Base-by-base conservation (phyloP, 2,888 invertebrate species). In the Calameuta filiformis region DNA sequence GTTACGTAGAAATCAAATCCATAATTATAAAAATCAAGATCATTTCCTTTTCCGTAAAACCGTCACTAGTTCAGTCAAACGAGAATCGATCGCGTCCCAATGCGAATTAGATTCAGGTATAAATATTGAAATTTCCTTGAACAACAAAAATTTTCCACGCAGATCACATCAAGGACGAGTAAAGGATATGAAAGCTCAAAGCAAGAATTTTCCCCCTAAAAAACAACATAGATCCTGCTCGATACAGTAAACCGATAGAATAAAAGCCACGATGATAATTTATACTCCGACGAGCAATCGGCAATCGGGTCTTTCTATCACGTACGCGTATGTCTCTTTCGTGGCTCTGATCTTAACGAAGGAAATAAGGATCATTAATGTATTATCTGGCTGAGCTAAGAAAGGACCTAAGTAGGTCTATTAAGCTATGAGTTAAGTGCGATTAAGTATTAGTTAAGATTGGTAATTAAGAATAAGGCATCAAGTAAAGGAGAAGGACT, bases 381-480 rank as follows among this genome's bases (percentile, higher is more conserved):
- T 34, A 74, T 37, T 34, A 34, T 71, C 12, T 31, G 31, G 71
- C 71, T 34, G 9, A 23, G 56, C 23, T 23, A 71, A 71, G 71
- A 71, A 31, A 71, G 33, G 76, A 37, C 75, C n/a, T 6, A 73
- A 75, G 75, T 76, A 75, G 78, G 56, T 73, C 75, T 75, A 78
- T 78, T 73, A 79, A 77, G 74, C 34, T 37, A 69, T 71, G 76
- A 79, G 73, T 77, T 77, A 73, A 76, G 69, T 73, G 69, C 74
- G 79, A 79, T 79, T 79, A 79, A 79, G 79, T 73, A 79, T 76
- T 37, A 74, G 73, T 76, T 79, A 77, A 77, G 76, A 77, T 79
- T 69, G 76, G 73, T 79, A 79, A 79, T 76, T 79, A 79, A 74
- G 73, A 74, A 76, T 31, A 35, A 68, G n/a, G 30, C 23, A 68